Evolutionary conservation across 2,113 vertebrate genomes (phyloP).

Genomic region (Tenebrosternarchus preto): DNA sequence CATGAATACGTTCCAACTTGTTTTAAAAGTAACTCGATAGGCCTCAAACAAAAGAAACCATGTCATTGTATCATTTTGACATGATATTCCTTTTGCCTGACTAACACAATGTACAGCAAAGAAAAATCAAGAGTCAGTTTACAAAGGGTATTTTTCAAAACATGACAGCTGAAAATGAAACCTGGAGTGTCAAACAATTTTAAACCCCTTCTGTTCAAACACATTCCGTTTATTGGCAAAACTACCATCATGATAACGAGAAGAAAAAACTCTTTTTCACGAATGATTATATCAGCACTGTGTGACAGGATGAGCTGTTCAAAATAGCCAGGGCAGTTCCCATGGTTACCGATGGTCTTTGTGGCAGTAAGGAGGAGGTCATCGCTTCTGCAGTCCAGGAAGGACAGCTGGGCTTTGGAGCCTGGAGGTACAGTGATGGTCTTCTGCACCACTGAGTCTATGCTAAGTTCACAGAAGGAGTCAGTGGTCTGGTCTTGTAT

Average conservation of each 20-base stretch:
- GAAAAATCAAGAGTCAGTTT: too few relatives aligned
- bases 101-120: too few relatives aligned
- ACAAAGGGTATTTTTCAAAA: too few relatives aligned
- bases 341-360: slow-evolving; percentile 65
- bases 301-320: background rate
- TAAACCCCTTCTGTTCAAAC: too few relatives aligned
- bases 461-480: slow-evolving; percentile 79
- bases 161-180: too few relatives aligned
- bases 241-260: background rate
- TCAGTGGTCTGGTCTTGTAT: slow-evolving; percentile 69
- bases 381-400: slow-evolving; percentile 82
- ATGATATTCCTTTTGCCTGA: too few relatives aligned
- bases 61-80: background rate
- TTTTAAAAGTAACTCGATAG: background rate
- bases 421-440: slow-evolving; percentile 74
- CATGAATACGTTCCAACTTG: background rate
- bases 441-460: slow-evolving; percentile 69
- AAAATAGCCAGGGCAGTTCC: background rate
- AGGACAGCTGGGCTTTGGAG: slow-evolving; percentile 73
- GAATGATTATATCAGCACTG: too few relatives aligned
- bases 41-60: background rate
- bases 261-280: background rate
- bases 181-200: too few relatives aligned
- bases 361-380: slow-evolving; percentile 77
- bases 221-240: background rate